These are phyloP conservation scores for Leptestheria dahalacensis DNA, from an alignment of 1,140 invertebrate genomes.

Conservation along the genomic window DNA sequence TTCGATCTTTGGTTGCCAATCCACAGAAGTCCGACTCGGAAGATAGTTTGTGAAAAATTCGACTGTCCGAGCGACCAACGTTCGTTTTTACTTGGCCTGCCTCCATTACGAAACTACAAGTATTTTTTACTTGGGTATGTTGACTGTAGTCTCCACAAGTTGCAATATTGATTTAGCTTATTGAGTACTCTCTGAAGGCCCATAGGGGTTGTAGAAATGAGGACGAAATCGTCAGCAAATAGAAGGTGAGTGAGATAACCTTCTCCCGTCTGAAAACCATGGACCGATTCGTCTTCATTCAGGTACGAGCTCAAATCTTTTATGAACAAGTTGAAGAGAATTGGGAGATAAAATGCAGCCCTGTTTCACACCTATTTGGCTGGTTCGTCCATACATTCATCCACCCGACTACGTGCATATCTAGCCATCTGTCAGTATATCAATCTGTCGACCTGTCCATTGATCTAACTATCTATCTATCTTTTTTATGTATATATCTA, in stretches of 20 bases:
- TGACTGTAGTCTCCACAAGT: neutral
- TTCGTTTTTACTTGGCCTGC: neutral
- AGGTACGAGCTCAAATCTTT: neutral
- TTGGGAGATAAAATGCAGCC: neutral
- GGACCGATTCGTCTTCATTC: neutral
- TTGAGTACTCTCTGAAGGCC: neutral
- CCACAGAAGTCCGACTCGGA: neutral
- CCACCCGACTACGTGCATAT: too few species aligned
- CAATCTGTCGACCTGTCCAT: too few species aligned
- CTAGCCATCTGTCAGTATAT: too few species aligned
- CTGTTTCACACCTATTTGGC: neutral
- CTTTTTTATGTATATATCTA: too few species aligned
- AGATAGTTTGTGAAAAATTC: neutral
- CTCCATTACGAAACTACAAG: neutral
- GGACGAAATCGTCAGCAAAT: neutral
- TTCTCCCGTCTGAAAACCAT: neutral
- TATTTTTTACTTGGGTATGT: neutral
- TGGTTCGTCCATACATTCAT: too few species aligned
- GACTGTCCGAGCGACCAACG: neutral
- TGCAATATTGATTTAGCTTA: neutral
- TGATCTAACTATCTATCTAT: too few species aligned
- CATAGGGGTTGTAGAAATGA: neutral
- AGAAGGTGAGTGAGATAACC: neutral
- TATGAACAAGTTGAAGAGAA: neutral
- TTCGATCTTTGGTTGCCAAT: neutral